These are phyloP conservation scores for Hirtodrosophila histrioides DNA, from an alignment of 2,888 invertebrate genomes.

Conservation along the genomic window DNA sequence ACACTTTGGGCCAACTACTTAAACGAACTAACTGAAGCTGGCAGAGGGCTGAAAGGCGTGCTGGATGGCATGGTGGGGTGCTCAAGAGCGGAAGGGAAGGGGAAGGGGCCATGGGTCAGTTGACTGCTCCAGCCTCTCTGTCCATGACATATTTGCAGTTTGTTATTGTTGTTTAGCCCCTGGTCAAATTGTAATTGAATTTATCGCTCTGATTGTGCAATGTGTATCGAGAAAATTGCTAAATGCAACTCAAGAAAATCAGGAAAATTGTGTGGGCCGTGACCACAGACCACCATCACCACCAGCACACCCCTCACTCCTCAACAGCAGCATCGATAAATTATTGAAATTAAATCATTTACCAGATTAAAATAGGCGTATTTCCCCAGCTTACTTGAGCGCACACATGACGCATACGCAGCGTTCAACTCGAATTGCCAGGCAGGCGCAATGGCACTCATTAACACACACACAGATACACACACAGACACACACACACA, in stretches of 20 bases:
- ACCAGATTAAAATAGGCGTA: constrained; percentile 39
- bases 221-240: constrained; percentile 65
- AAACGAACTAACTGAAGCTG: constrained; percentile 55
- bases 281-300: background rate
- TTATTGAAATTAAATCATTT: constrained; percentile 56
- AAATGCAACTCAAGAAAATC: constrained; percentile 49
- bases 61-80: too few relatives aligned
- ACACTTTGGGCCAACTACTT: constrained; percentile 80
- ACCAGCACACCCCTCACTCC: background rate
- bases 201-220: constrained; percentile 68
- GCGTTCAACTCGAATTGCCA: constrained; percentile 30
- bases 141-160: constrained; percentile 54
- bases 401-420: constrained; percentile 63
- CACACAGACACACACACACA: background rate
- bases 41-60: constrained; percentile 12
- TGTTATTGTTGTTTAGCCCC: constrained; percentile 16
- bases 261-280: constrained; percentile 41
- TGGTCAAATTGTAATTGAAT: constrained; percentile 69
- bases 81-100: background rate
- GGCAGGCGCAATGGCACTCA: constrained; percentile 43
- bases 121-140: constrained; percentile 21
- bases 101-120: background rate
- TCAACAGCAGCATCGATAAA: constrained; percentile 16
- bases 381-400: background rate
- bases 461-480: background rate